Conservation (phyloP, 2,797 vertebrate genomes). For the Gymnocypris eckloni region DNA sequence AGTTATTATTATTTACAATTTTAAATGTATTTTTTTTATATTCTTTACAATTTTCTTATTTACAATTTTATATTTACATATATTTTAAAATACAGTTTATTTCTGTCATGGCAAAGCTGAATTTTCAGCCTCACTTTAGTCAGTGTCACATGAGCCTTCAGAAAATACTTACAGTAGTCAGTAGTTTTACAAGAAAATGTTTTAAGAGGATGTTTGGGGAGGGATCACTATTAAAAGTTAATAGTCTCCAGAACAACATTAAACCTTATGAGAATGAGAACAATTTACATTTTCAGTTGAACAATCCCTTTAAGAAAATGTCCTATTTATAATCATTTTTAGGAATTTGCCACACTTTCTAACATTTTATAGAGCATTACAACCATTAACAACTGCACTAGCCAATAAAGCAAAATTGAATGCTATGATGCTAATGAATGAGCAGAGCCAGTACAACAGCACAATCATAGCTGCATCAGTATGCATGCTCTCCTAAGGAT, state of each 20-base stretch:
- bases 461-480: conserved; percentile 62
- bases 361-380: not conserved
- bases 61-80: not conserved
- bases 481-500: conserved; percentile 67
- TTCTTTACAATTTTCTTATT: no score
- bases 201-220: no score
- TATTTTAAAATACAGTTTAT: not conserved
- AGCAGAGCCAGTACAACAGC: conserved; percentile 60
- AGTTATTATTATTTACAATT: no score
- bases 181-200: no score
- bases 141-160: not conserved
- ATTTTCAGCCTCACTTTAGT: not conserved
- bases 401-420: conserved; percentile 7
- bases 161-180: no score
- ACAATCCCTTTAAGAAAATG: not conserved
- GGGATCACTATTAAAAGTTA: not conserved
- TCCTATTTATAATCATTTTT: not conserved
- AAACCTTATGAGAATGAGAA: not conserved
- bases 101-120: not conserved
- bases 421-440: conserved; percentile 38
- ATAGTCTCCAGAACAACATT: conserved; percentile 4
- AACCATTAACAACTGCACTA: not conserved
- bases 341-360: not conserved
- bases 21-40: no score
- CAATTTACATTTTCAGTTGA: not conserved